Conservation (phyloP, 2,113 vertebrate species). For the Danionella cerebrum region DNA sequence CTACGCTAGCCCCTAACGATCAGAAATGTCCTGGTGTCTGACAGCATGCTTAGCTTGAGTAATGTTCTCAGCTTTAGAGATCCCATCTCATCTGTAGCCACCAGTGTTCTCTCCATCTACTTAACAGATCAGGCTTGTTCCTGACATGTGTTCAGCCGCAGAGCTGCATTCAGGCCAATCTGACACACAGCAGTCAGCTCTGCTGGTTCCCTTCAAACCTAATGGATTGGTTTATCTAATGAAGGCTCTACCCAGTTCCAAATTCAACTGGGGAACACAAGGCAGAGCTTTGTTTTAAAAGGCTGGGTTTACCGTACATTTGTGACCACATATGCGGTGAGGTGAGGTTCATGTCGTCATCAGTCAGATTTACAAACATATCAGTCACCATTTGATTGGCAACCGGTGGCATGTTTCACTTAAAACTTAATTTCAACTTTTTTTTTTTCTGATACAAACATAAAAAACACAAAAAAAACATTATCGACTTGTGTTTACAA, state of each 20-base stretch:
- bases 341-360: too few relatives aligned
- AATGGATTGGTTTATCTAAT: neutral
- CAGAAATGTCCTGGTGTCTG: slow-evolving; percentile 49
- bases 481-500: too few relatives aligned
- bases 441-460: too few relatives aligned
- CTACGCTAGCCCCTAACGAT: slow-evolving; percentile 43
- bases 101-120: slow-evolving; percentile 49
- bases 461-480: too few relatives aligned
- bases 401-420: too few relatives aligned
- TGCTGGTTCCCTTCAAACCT: neutral
- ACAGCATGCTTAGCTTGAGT: slow-evolving; percentile 50
- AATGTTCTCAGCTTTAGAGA: slow-evolving; percentile 48
- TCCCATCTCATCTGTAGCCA: slow-evolving; percentile 33
- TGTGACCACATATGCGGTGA: too few relatives aligned
- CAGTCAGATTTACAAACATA: too few relatives aligned
- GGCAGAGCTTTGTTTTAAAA: too few relatives aligned
- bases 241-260: neutral
- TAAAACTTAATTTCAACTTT: too few relatives aligned
- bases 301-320: too few relatives aligned
- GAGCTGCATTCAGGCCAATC: neutral
- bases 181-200: neutral
- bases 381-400: too few relatives aligned
- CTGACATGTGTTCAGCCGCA: slow-evolving; percentile 19
- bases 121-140: slow-evolving; percentile 29
- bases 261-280: too few relatives aligned